A percentile compares a stretch with the other conserved stretches of the same genome.
Evolutionary conservation across 2,888 invertebrate species (phyloP).

Genomic region (Tineola bisselliella): DNA sequence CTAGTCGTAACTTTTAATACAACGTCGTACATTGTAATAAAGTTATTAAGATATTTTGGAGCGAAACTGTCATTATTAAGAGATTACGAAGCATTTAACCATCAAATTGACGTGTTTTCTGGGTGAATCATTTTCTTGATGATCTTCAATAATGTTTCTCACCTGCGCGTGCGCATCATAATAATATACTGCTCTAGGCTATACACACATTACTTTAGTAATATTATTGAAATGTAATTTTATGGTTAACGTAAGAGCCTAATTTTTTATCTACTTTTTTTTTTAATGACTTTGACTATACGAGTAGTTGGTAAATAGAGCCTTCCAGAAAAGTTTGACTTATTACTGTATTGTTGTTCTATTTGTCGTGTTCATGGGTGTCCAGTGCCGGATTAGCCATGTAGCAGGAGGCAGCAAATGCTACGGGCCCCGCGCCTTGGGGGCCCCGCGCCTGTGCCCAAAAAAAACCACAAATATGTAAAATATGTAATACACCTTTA

Average conservation of each 20-base stretch:
- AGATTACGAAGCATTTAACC: slow-evolving; percentile 4
- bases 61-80: slow-evolving; percentile 14
- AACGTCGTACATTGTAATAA: background rate
- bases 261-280: no score
- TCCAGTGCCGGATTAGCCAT: no score
- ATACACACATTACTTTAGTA: background rate
- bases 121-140: slow-evolving; percentile 1
- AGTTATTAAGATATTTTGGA: background rate
- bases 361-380: no score
- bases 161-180: slow-evolving; percentile 1
- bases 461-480: no score
- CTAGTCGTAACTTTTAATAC: background rate
- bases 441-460: no score
- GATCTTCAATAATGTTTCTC: background rate
- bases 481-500: no score
- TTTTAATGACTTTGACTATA: no score
- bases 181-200: background rate
- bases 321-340: no score
- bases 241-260: background rate
- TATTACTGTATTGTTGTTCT: no score
- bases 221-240: background rate
- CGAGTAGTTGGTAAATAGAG: no score
- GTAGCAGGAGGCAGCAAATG: no score
- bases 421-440: no score
- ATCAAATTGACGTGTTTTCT: slow-evolving; percentile 12